Percentiles rank a stretch among this genome's conserved stretches.
Evolutionary conservation across 2,113 vertebrate species (phyloP).

Genomic region (Steatornis caripensis): DNA sequence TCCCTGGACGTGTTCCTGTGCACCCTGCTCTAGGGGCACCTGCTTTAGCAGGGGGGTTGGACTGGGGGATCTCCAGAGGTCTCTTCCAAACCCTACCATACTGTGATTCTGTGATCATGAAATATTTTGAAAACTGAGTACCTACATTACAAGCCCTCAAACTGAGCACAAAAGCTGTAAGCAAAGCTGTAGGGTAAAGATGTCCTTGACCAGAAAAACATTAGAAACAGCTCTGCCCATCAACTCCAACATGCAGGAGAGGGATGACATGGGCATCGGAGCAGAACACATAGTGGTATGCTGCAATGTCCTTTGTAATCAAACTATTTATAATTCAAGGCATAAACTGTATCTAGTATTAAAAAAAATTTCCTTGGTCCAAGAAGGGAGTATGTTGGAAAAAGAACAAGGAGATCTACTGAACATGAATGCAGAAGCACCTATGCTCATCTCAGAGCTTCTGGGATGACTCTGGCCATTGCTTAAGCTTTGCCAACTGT

Average conservation of each 20-base stretch:
- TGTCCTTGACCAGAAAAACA: not conserved
- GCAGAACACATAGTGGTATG: not conserved
- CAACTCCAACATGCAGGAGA: accelerated
- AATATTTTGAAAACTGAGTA: not conserved
- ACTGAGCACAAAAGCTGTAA: not conserved
- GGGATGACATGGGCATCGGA: not conserved
- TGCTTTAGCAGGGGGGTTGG: no score
- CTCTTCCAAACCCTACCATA: no score
- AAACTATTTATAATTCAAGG: not conserved
- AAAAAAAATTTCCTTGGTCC: not conserved
- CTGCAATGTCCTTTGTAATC: not conserved
- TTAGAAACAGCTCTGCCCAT: not conserved
- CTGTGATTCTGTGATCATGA: no score
- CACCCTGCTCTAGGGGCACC: no score
- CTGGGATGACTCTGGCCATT: not conserved
- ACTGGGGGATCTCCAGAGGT: no score
- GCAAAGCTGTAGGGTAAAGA: not conserved
- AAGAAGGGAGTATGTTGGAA: not conserved
- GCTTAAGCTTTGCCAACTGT: not conserved
- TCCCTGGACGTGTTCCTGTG: no score
- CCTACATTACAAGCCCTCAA: not conserved
- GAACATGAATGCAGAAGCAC: not conserved
- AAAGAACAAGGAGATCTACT: not conserved
- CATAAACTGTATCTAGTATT: not conserved
- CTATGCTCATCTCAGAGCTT: not conserved